phyloP scores from a whole-genome alignment of 2,797 vertebrate genomes.

The Eulemur rubriventer region DNA sequence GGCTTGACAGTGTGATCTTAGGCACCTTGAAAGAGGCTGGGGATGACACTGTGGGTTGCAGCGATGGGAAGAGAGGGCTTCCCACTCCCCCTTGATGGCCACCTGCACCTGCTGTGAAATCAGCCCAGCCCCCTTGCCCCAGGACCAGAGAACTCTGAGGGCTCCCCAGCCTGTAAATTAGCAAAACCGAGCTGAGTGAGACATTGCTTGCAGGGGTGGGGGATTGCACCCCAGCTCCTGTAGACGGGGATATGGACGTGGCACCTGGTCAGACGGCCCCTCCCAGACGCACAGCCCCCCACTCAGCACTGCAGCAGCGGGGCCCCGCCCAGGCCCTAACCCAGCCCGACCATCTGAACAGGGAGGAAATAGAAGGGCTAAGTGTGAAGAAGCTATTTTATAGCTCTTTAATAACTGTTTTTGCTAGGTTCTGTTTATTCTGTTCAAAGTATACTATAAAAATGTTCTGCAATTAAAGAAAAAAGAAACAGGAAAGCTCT shows the following conservation, averaged over 20 bases:
- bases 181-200: not conserved
- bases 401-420: slow-evolving; percentile 37
- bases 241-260: not conserved
- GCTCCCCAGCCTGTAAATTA: not conserved
- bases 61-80: no score
- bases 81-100: not conserved
- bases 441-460: slow-evolving; percentile 55
- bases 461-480: slow-evolving; percentile 56
- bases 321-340: not conserved
- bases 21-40: not conserved
- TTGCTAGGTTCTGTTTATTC: slow-evolving; percentile 45
- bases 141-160: not conserved
- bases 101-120: not conserved
- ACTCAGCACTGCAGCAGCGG: not conserved
- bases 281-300: not conserved
- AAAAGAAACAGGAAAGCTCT: slow-evolving; percentile 5
- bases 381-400: slow-evolving; percentile 4
- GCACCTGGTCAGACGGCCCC: not conserved
- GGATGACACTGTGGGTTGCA: not conserved
- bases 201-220: not conserved
- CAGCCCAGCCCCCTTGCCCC: not conserved
- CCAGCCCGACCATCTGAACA: not conserved
- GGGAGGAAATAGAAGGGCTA: slow-evolving; percentile 22
- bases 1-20: not conserved
- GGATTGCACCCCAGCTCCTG: not conserved